Conservation (phyloP, 2,888 invertebrate species). For the Deilephila elpenor region DNA sequence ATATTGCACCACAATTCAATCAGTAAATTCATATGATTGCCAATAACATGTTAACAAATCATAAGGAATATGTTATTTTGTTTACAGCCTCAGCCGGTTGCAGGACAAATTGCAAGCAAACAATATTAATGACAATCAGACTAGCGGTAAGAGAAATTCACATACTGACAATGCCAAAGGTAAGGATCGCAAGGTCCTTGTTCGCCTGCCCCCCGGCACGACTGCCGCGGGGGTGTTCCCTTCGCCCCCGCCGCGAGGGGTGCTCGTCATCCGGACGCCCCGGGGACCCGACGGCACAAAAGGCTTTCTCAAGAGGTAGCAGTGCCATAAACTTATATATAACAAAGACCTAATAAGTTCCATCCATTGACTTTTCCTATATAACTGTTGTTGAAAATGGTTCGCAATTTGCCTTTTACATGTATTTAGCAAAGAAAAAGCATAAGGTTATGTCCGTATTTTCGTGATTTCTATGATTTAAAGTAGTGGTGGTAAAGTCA, state of each 20-base stretch:
- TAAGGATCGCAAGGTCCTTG: slow-evolving; percentile 74
- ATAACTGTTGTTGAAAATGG: slow-evolving; percentile 45
- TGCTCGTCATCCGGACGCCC: slow-evolving; percentile 88
- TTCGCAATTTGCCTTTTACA: slow-evolving; percentile 39
- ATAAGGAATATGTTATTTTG: slow-evolving; percentile 25
- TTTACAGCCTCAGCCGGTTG: slow-evolving; percentile 72
- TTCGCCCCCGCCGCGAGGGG: slow-evolving; percentile 77
- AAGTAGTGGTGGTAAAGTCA: no score
- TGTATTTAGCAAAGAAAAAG: slow-evolving; percentile 34
- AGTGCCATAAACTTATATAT: slow-evolving; percentile 44
- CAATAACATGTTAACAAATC: not conserved
- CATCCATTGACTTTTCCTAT: slow-evolving; percentile 54
- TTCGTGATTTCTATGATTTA: not conserved
- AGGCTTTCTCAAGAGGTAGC: slow-evolving; percentile 79
- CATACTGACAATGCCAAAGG: slow-evolving; percentile 69
- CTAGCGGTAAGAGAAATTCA: slow-evolving; percentile 62
- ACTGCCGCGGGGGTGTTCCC: slow-evolving; percentile 69
- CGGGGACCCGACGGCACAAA: slow-evolving; percentile 91
- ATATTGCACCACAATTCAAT: no score
- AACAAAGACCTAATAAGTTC: slow-evolving; percentile 56
- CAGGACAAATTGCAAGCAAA: slow-evolving; percentile 79
- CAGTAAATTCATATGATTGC: no score
- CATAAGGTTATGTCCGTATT: not conserved
- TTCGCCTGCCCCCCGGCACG: slow-evolving; percentile 69
- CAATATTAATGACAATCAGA: slow-evolving; percentile 71